Base-by-base conservation (phyloP, 1,140 invertebrate genomes). In the Panagrolaimus sp. region DNA sequence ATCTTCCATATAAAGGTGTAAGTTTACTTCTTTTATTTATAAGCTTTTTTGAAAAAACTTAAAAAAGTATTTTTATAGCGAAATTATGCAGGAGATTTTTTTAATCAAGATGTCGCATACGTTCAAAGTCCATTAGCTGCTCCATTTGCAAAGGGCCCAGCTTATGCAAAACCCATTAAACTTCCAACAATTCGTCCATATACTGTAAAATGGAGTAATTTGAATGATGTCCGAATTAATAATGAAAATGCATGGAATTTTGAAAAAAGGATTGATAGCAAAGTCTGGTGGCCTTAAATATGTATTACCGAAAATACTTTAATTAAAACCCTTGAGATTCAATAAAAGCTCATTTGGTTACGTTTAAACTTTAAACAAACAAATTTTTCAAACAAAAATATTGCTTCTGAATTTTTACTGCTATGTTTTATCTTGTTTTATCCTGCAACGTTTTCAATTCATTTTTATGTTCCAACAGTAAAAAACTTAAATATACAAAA, bases 31-130 rank as follows among this genome's bases (percentile, higher is more conserved):
- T 1, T 25, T 20, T 25, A 38, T 38, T 38, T 38, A 7, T 38
- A 4, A 4, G 31, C 31, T 38, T 38, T 38, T 57, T 27, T 57
- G 20, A 48, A 48, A 48, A 48, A 14, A 23, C 4, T 20, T 57
- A 20, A 25, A 3, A 25, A 11, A n/a, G n/a, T n/a, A n/a, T n/a
- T 11, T 9, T 57, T 74, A 46, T 53, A 75, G 73, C 65, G 63
- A 48, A 74, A 75, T 42, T 75, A 75, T 48, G 71, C 73, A 27
- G 67, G 68, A n/a, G 73, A 74, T 25, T 75, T 70, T 66, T 74
- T 74, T 13, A 72, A 72, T 23, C 65, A 73, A 11, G 73, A 75
- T 46, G 72, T 75, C 0, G 73, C 73, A 9, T 71, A 71, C 9
- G 65, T 75, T 20, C 73, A 75, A 51, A 57, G 66, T 42, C 73